Evolutionary conservation across 2,797 vertebrate species (phyloP).

Genomic region (Syndactyla subalaris): DNA sequence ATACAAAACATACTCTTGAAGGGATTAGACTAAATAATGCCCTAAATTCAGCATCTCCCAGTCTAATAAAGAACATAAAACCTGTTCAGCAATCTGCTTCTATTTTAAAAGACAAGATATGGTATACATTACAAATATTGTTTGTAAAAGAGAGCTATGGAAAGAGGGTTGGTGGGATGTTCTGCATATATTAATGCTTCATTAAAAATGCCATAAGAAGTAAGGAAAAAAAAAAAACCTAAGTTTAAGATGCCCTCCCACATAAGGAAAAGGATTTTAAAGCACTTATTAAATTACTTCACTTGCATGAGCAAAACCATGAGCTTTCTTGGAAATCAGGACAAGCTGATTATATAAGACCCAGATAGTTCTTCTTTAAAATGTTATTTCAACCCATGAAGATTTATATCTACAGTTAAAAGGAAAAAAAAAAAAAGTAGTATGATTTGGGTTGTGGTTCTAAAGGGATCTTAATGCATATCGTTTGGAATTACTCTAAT

Average conservation of each 20-base stretch:
- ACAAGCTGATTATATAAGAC: slow-evolving; percentile 73
- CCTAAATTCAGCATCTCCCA: slow-evolving; percentile 60
- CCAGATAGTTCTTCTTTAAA: slow-evolving; percentile 28
- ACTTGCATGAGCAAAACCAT: slow-evolving; percentile 74
- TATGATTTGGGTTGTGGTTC: background rate
- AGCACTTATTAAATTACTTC: slow-evolving; percentile 76
- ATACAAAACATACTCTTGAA: slow-evolving; percentile 34
- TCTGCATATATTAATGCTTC: slow-evolving; percentile 63
- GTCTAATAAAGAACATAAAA: slow-evolving; percentile 64
- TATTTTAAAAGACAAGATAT: slow-evolving; percentile 54
- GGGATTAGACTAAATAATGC: slow-evolving; percentile 64
- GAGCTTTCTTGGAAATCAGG: slow-evolving; percentile 76
- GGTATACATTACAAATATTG: slow-evolving; percentile 43
- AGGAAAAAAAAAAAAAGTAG: background rate
- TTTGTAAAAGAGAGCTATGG: slow-evolving; percentile 51
- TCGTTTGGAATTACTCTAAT: background rate
- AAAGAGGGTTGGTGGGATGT: slow-evolving; percentile 49
- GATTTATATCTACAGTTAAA: slow-evolving; percentile 26
- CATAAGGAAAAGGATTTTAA: slow-evolving; percentile 72
- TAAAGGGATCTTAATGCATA: background rate
- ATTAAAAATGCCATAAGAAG: slow-evolving; percentile 73
- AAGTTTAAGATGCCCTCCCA: slow-evolving; percentile 72
- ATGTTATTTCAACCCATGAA: slow-evolving; percentile 43
- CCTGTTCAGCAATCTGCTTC: slow-evolving; percentile 63
- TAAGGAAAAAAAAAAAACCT: slow-evolving; percentile 12